phyloP scores from a whole-genome alignment of 2,888 invertebrate species.

The Autographa pulchrina region DNA sequence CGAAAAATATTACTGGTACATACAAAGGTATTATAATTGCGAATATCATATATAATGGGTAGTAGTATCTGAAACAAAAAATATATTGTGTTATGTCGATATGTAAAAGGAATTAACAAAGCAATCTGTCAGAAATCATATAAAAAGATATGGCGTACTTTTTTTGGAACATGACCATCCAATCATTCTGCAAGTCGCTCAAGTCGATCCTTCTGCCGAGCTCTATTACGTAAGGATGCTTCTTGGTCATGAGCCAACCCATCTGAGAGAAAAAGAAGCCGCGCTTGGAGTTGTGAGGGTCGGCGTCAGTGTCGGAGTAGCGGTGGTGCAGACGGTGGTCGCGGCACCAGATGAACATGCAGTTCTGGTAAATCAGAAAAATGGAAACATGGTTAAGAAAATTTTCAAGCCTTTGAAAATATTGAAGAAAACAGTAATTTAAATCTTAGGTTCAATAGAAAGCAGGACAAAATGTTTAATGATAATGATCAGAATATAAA shows the following conservation, averaged over 20 bases:
- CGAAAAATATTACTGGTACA: constrained; percentile 92
- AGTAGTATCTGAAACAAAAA: constrained; percentile 90
- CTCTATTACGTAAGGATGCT: constrained; percentile 93
- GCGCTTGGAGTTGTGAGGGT: constrained; percentile 94
- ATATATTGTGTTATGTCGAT: neutral
- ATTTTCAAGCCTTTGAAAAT: neutral
- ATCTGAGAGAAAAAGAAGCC: constrained; percentile 97
- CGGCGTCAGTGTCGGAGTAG: constrained; percentile 91
- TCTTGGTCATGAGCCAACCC: constrained; percentile 94
- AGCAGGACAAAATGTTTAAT: no score
- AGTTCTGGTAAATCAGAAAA: constrained; percentile 87
- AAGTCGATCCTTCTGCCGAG: constrained; percentile 92
- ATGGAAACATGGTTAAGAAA: neutral
- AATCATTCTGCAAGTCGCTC: constrained; percentile 93
- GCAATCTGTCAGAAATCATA: neutral
- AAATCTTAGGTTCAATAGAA: no score
- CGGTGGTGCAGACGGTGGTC: constrained; percentile 96
- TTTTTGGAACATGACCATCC: constrained; percentile 93
- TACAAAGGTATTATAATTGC: constrained; percentile 90
- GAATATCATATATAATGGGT: constrained; percentile 88
- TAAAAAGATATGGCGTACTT: constrained; percentile 84
- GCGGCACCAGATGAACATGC: constrained; percentile 93
- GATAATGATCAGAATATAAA: no score
- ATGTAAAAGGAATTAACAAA: no score
- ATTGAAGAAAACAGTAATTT: neutral